Percentiles rank a stretch among this genome's conserved stretches.
These are phyloP conservation scores for Lampropteryx suffumata DNA, from an alignment of 2,888 invertebrate genomes.

Conservation along the genomic window DNA sequence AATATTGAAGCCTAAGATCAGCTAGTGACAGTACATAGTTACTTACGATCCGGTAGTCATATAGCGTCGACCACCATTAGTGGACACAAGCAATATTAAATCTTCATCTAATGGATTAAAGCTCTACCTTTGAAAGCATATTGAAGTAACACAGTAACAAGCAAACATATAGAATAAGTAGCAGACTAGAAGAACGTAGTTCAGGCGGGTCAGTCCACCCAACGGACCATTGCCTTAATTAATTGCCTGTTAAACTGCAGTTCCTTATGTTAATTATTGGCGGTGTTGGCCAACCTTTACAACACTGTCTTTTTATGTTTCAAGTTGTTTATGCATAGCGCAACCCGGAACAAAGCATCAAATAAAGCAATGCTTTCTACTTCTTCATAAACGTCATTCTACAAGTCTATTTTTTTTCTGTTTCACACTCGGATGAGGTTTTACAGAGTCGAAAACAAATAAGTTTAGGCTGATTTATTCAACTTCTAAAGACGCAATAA, in stretches of 20 bases:
- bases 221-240: constrained; percentile 51
- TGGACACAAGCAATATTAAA: not conserved
- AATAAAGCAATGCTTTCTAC: too few species aligned
- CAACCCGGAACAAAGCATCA: not conserved
- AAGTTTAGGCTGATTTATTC: too few species aligned
- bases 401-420: too few species aligned
- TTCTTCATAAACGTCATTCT: not conserved
- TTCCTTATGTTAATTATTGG: constrained; percentile 42
- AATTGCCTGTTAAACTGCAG: constrained; percentile 56
- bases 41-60: not conserved
- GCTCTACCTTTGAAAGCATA: not conserved
- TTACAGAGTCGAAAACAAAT: too few species aligned
- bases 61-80: not conserved
- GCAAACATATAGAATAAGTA: constrained; percentile 2
- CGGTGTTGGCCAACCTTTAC: constrained; percentile 11
- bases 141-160: not conserved
- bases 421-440: too few species aligned
- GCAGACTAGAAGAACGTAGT: constrained; percentile 23
- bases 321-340: constrained; percentile 1
- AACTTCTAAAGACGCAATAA: too few species aligned
- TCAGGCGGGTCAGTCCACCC: constrained; percentile 52
- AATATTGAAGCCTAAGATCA: too few species aligned
- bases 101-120: not conserved
- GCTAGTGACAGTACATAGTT: too few species aligned
- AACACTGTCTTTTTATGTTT: constrained; percentile 27